phyloP scores from a whole-genome alignment of 1,140 invertebrate genomes.

The Aporrectodea caliginosa region DNA sequence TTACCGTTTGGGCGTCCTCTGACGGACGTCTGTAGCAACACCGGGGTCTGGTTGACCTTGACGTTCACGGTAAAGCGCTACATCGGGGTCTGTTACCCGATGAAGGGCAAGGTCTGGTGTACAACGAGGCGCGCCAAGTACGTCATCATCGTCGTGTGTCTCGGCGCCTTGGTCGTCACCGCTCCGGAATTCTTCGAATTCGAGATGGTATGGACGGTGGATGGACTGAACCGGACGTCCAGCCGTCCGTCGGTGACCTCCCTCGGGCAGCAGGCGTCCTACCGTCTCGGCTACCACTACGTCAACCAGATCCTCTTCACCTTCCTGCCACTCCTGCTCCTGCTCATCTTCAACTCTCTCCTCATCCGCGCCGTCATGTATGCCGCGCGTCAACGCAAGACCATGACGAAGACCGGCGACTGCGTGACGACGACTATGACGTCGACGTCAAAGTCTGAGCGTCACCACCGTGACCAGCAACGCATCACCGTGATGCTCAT shows the following conservation, averaged over 20 bases:
- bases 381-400: conserved; percentile 15
- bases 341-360: conserved; percentile 65
- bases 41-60: conserved; percentile 71
- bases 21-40: conserved; percentile 65
- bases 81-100: conserved; percentile 72
- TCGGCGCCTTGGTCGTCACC: conserved; percentile 63
- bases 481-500: conserved; percentile 33
- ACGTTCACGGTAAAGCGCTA: conserved; percentile 75
- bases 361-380: conserved; percentile 26
- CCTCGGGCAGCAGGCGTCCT: conserved; percentile 58
- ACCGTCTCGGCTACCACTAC: conserved; percentile 62
- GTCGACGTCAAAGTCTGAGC: conserved; percentile 11
- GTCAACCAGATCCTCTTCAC: conserved; percentile 62
- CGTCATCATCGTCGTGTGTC: conserved; percentile 62
- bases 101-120: conserved; percentile 63
- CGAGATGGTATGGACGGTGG: background rate
- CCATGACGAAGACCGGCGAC: conserved; percentile 18
- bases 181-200: conserved; percentile 66
- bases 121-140: conserved; percentile 59
- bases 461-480: conserved; percentile 28
- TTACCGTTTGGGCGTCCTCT: conserved; percentile 61
- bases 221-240: background rate
- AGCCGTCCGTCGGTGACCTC: conserved; percentile 28
- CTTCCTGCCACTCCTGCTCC: conserved; percentile 64
- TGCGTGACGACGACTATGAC: background rate